phyloP scores from a whole-genome alignment of 2,113 vertebrate genomes.

The Notothenia rossii region DNA sequence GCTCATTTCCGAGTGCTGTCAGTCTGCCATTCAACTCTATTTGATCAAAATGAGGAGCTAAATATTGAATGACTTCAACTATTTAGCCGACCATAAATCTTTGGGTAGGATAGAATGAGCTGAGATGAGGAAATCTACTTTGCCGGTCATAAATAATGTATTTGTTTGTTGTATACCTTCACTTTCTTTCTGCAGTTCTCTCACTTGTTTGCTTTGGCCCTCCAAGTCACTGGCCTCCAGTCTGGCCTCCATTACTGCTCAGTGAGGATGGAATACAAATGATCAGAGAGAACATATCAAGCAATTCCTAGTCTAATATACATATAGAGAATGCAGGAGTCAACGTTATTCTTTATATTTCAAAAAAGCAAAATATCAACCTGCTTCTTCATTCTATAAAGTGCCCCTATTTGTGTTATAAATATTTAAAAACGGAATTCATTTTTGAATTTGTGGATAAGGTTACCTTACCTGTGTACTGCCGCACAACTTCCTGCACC shows the following conservation, averaged over 20 bases:
- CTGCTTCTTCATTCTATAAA: not conserved
- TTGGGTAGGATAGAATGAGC: not conserved
- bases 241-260: constrained; percentile 33
- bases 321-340: not conserved
- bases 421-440: not conserved
- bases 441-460: too few relatives aligned
- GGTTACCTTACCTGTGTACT: constrained; percentile 11
- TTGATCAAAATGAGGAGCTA: constrained; percentile 21
- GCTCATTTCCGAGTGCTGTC: constrained; percentile 17
- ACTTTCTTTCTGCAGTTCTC: constrained; percentile 18
- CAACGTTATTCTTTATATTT: too few relatives aligned
- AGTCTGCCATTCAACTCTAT: constrained; percentile 1
- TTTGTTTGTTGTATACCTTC: constrained; percentile 24
- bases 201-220: constrained; percentile 1
- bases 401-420: not conserved
- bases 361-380: too few relatives aligned
- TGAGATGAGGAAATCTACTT: constrained; percentile 19
- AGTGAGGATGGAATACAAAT: not conserved
- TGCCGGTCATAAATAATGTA: constrained; percentile 27
- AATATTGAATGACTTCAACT: constrained; percentile 36
- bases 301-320: not conserved
- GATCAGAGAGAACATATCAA: not conserved
- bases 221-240: constrained; percentile 22
- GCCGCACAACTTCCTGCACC: constrained; percentile 27
- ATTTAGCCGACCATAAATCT: constrained; percentile 25